Evolutionary conservation across 2,113 vertebrate species (phyloP).

Genomic region (Stigmatopora argus): DNA sequence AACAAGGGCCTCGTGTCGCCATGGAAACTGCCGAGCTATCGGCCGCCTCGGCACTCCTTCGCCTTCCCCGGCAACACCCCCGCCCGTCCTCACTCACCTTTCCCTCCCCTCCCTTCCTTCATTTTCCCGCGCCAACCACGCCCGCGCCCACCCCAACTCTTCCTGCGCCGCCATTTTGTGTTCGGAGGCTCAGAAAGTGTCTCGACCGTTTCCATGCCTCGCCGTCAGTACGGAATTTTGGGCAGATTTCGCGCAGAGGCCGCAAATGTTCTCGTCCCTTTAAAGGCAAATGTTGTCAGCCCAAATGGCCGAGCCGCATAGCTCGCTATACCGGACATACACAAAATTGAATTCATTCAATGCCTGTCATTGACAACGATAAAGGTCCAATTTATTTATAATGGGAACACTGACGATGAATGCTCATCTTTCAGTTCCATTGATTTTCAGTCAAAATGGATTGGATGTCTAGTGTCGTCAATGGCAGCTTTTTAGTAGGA

Average conservation of each 20-base stretch:
- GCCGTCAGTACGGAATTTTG: constrained; percentile 23
- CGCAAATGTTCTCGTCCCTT: too few species aligned
- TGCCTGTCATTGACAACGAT: too few species aligned
- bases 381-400: too few species aligned
- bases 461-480: too few species aligned
- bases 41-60: constrained; percentile 63
- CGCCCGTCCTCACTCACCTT: constrained; percentile 35
- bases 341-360: too few species aligned
- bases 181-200: constrained; percentile 37
- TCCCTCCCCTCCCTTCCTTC: constrained; percentile 14
- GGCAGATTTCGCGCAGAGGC: background rate
- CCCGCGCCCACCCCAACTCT: constrained; percentile 5
- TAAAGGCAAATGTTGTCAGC: too few species aligned
- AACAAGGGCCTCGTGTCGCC: constrained; percentile 64
- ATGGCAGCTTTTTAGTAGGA: too few species aligned
- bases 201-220: constrained; percentile 41
- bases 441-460: too few species aligned
- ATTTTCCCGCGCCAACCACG: constrained; percentile 5
- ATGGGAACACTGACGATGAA: too few species aligned
- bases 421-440: too few species aligned
- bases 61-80: constrained; percentile 47
- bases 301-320: too few species aligned
- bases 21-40: constrained; percentile 76
- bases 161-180: background rate
- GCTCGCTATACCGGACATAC: too few species aligned